These are phyloP conservation scores for Chirona hameri DNA, from an alignment of 2,888 invertebrate genomes.

Conservation along the genomic window DNA sequence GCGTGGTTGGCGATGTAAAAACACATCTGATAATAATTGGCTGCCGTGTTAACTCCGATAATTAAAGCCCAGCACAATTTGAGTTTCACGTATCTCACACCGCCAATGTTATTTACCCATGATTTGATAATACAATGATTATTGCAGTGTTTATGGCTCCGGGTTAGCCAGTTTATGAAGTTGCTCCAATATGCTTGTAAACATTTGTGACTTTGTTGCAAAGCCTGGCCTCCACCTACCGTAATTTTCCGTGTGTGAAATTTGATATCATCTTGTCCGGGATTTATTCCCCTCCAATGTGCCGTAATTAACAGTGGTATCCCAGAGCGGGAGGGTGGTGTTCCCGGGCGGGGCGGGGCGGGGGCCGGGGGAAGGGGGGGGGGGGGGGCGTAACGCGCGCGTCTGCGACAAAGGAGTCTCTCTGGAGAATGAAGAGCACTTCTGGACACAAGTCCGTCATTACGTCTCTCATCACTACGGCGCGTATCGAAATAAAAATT, in stretches of 20 bases:
- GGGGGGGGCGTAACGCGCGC: neutral
- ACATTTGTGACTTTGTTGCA: too few relatives aligned
- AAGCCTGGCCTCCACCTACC: too few relatives aligned
- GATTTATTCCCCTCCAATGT: neutral
- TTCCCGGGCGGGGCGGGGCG: neutral
- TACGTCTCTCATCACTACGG: neutral
- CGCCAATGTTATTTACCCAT: too few relatives aligned
- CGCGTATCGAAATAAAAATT: slow-evolving; percentile 13
- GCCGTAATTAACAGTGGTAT: neutral
- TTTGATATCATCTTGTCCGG: neutral
- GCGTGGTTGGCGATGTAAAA: too few relatives aligned
- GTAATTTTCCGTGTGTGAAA: neutral
- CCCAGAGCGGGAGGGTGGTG: neutral
- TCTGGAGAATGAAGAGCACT: neutral
- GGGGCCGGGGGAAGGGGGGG: neutral
- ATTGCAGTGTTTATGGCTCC: too few relatives aligned
- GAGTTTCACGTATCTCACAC: too few relatives aligned
- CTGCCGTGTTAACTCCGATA: too few relatives aligned
- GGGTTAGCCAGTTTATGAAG: too few relatives aligned
- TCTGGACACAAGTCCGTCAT: neutral
- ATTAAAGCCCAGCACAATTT: too few relatives aligned
- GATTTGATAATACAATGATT: too few relatives aligned
- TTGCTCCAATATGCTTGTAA: too few relatives aligned
- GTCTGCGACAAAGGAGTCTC: neutral
- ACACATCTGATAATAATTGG: too few relatives aligned